Base-by-base conservation (phyloP, 2,113 vertebrate species). In the Spheniscus mendiculus region DNA sequence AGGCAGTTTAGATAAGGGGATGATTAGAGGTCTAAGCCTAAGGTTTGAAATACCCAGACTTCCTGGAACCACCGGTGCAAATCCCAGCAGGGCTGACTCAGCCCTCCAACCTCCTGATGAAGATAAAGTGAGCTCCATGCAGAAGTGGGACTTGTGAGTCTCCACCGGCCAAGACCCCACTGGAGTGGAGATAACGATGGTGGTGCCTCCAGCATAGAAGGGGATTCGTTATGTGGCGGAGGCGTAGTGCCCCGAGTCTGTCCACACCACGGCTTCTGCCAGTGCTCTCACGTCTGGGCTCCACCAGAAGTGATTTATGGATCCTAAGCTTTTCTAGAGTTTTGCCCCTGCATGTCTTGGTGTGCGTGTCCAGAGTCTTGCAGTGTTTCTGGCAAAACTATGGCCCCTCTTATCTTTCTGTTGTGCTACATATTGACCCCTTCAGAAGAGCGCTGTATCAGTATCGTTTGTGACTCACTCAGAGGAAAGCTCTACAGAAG, bases 41-140 rank as follows among this genome's bases (percentile, higher is more conserved):
- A 97, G 94, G 95, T 97, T 97, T 89, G 95, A 97, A 97, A 97
- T 96, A 96, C 93, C 62, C 97, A 97, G 97, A 97, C 96, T 96
- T 97, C 95, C 90, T 97, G 96, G 96, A 97, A 98, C 95, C 95
- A 81, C 84, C 42, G 66, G 95, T 93, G 89, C 93, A 93, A 97
- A 97, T 92, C 96, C 92, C 90, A 92, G 86, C 80, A 94, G 86
- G 70, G 88, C 77, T 96, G 97, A 95, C 88, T 96, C 94, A 93
- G 91, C 73, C 79, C 67, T 94, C 36, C 93, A 93, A 87, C 90
- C 81, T 93, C 82, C 44, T 6, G 2, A 92, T 26, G 84, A 67
- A 96, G 96, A 96, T 97, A 96, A 97, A 96, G 76, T 32, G 74
- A 96, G 61, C 56, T 93, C 92, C 82, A 49, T 69, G 90, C n/a